Conservation (phyloP, 2,888 invertebrate species). For the Baccha elongata region DNA sequence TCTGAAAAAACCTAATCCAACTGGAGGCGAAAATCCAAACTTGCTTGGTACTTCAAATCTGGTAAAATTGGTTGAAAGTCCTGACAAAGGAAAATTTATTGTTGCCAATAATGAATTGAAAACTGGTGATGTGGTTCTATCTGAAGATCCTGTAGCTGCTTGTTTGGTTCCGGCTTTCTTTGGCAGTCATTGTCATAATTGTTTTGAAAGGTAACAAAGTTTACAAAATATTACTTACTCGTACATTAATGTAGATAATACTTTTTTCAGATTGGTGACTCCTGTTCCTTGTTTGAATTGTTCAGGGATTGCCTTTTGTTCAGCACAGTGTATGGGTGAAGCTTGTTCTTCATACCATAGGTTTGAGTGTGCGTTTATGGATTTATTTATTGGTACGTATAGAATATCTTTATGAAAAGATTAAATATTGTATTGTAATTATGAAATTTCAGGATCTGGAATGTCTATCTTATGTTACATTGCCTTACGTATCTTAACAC, state of each 20-base stretch:
- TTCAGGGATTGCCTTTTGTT: slow-evolving; percentile 90
- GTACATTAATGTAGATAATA: too few species aligned
- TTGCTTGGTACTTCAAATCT: slow-evolving; percentile 85
- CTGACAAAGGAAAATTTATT: slow-evolving; percentile 87
- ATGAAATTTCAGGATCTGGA: slow-evolving; percentile 85
- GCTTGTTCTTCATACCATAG: slow-evolving; percentile 88
- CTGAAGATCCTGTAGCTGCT: slow-evolving; percentile 89
- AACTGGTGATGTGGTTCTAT: slow-evolving; percentile 88
- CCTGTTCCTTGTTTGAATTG: slow-evolving; percentile 89
- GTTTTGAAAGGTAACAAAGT: slow-evolving; percentile 87
- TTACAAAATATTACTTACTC: too few species aligned
- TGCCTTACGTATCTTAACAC: slow-evolving; percentile 90
- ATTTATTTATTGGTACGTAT: slow-evolving; percentile 87
- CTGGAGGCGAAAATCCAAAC: slow-evolving; percentile 84
- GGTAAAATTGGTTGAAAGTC: slow-evolving; percentile 84
- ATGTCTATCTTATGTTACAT: slow-evolving; percentile 91
- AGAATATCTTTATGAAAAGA: background rate
- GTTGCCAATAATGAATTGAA: slow-evolving; percentile 84
- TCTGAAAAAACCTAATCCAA: slow-evolving; percentile 78
- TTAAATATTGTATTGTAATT: background rate
- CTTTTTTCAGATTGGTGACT: slow-evolving; percentile 83
- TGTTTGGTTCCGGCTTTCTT: slow-evolving; percentile 88
- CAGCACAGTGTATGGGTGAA: slow-evolving; percentile 85
- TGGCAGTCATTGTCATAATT: slow-evolving; percentile 91
- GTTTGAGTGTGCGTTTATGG: slow-evolving; percentile 89